Evolutionary conservation across 2,888 invertebrate species (phyloP), one percentile per base, ranked within the genome.

Genomic region (Diaperis boleti): DNA sequence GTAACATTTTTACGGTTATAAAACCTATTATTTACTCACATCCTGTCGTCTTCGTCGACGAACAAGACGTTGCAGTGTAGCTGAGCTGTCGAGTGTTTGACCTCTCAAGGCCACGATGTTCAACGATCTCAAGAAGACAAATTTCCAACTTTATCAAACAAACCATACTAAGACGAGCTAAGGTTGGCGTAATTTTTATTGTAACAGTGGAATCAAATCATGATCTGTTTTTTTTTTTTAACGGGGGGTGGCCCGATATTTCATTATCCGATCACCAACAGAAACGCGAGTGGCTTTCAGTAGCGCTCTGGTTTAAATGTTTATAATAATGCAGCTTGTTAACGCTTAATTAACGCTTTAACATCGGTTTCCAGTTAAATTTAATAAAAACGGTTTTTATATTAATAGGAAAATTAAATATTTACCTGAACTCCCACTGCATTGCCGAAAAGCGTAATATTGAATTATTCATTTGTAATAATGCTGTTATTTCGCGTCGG

Each of bases 81-180:
- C 41, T 35, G 31, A 17, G 54, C 31, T 10, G 54, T 15, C 18
- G 33, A 45, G 57, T 57, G 57, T 45, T 14, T 57, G 57, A 57
- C 57, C 57, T 57, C 37, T 57, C 57, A 57, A 57, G 57, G 57
- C 57, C 44, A 57, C 2, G 33, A 13, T 2, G n/a, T 33, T 11
- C 10, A 33, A 4, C 31, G 3, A 6, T n/a, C n/a, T n/a, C n/a
- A n/a, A n/a, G n/a, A n/a, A n/a, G n/a, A n/a, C n/a, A 7, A 22
- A 22, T 22, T 22, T 7, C 22, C 4, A 4, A 7, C 5, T 22
- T 6, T 22, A 7, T 22, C 22, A 7, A 6, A 22, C 5, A 4
- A 22, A 7, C 22, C 22, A 7, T 7, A 22, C 22, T 7, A 22
- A 22, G 22, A 22, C 22, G 22, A 22, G 22, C 7, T 22, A 4